A percentile compares a stretch with the other conserved stretches of the same genome.
phyloP scores from a whole-genome alignment of 2,113 vertebrate genomes.

The Pelusios castaneus region DNA sequence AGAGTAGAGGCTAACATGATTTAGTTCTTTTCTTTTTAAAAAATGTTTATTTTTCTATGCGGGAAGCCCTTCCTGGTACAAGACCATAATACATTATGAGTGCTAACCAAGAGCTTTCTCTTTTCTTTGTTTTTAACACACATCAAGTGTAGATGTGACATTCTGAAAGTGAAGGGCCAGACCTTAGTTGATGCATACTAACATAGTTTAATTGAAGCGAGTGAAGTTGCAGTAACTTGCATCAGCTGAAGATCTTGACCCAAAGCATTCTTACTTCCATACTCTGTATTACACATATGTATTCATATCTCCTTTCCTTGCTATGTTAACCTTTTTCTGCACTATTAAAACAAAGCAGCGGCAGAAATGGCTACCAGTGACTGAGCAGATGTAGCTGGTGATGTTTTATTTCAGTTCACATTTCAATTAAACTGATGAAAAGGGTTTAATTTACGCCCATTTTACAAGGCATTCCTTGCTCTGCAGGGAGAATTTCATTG shows the following conservation, averaged over 20 bases:
- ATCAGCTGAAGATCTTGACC: neutral
- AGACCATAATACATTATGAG: neutral
- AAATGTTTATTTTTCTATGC: constrained; percentile 1
- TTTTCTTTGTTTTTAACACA: neutral
- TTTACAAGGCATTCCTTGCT: neutral
- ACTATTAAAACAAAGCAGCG: neutral
- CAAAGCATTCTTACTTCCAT: neutral
- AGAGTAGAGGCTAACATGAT: neutral
- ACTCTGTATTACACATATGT: neutral
- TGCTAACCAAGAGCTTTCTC: neutral
- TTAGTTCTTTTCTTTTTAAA: constrained; percentile 7
- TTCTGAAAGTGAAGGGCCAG: neutral
- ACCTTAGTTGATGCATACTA: neutral
- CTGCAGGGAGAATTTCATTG: neutral
- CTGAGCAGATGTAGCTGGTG: neutral
- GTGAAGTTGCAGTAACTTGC: accelerated
- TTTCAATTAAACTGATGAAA: neutral
- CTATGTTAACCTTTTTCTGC: neutral
- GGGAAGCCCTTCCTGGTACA: neutral
- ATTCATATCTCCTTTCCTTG: neutral
- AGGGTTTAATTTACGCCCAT: neutral
- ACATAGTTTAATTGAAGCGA: neutral
- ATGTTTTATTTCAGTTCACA: neutral
- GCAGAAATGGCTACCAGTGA: neutral
- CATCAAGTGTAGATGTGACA: neutral